Base-by-base conservation (phyloP, 1,140 invertebrate genomes). In the Zophobas atratus region DNA sequence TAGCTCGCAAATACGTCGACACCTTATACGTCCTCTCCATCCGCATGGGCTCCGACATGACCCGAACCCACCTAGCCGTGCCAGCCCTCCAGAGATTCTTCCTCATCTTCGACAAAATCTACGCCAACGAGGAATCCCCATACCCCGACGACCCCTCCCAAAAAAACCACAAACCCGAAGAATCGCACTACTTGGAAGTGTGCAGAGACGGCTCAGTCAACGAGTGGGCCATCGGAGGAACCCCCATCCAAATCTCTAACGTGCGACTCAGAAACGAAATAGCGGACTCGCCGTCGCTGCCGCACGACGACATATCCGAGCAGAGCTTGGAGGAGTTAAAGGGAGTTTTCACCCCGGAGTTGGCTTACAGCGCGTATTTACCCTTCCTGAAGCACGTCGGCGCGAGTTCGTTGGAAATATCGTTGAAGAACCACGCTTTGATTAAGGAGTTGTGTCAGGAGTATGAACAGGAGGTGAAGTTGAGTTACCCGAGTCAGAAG, bases 31-130 rank as follows among this genome's bases (percentile, higher is more conserved):
- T 93, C 6, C 88, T 98, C 38, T 93, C 94, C 6, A 87, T 95
- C 34, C 89, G 96, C 71, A 91, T 98, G 48, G 96, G 96, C 1
- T 92, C 92, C 73, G 93, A 95, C 82, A 95, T 95, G 92, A 96
- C 94, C 0, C 91, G 93, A 70, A 92, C 91, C 80, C 92, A 95
- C 82, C 87, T 97, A 33, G 92, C 91, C 1, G 90, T 94, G 55
- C 90, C 92, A 8, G 88, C 91, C 1, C 85, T 95, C 63, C 91
- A 93, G 84, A 89, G 92, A 56, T 97, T 97, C 85, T 97, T 98
- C 85, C 85, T 94, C n/a, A 92, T 93, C 4, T 98, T 98, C 85
- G 94, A 96, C 84, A 95, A 94, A 88, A 93, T 94, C 20, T 91
- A 91, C 72, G 76, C 70, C 1, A 63, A 60, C 6, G 70, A 51